phyloP scores from a whole-genome alignment of 2,113 vertebrate genomes.

The Poeciliopsis occidentalis region DNA sequence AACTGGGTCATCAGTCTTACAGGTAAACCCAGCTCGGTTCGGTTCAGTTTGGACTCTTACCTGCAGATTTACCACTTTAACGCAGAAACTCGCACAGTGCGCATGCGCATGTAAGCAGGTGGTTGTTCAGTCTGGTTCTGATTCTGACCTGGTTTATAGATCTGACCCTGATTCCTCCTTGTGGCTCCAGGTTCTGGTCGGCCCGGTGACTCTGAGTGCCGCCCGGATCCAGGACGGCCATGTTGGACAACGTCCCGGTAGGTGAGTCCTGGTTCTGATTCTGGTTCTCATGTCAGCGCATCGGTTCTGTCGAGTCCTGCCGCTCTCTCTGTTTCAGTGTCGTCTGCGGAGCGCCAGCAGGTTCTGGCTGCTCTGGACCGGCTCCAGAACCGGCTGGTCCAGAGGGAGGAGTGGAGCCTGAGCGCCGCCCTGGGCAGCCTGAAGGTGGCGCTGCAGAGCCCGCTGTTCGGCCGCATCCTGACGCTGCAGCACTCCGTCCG shows the following conservation, averaged over 20 bases:
- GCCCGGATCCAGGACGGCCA: conserved; percentile 42
- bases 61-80: not conserved
- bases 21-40: not conserved
- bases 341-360: conserved; percentile 87
- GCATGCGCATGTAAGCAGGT: too few species aligned
- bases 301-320: too few species aligned
- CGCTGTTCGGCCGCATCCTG: conserved; percentile 92
- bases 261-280: conserved; percentile 51
- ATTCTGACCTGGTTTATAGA: not conserved
- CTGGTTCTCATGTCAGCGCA: too few species aligned
- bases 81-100: not conserved
- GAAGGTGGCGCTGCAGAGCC: conserved; percentile 85
- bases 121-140: not conserved
- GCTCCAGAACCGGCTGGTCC: conserved; percentile 85
- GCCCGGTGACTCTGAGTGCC: not conserved
- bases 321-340: conserved; percentile 52
- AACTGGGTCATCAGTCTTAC: not conserved
- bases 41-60: not conserved
- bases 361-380: conserved; percentile 90
- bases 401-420: conserved; percentile 88
- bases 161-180: not conserved
- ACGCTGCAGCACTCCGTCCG: conserved; percentile 94
- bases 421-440: conserved; percentile 83
- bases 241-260: conserved; percentile 80
- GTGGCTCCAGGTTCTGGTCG: not conserved